Conservation (phyloP, 2,888 invertebrate species). For the Drosophila rellima region DNA sequence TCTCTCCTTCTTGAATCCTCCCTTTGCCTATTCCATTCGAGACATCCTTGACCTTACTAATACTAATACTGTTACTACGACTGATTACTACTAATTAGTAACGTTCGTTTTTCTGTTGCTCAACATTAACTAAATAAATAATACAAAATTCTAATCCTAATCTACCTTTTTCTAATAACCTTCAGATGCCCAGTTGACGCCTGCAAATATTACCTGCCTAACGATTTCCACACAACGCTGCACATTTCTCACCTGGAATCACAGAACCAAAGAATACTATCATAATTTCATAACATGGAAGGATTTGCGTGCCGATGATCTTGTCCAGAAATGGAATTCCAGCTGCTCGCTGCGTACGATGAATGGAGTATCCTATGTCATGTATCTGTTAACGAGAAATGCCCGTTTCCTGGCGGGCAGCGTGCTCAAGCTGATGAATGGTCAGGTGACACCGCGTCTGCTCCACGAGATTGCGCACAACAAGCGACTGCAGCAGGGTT, state of each 20-base stretch:
- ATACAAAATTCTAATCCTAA: conserved; percentile 9
- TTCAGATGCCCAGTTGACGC: conserved; percentile 89
- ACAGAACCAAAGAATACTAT: conserved; percentile 90
- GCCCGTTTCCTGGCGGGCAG: conserved; percentile 94
- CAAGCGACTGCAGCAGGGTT: conserved; percentile 89
- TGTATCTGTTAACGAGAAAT: conserved; percentile 92
- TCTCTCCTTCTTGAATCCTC: too few species aligned
- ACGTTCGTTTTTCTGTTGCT: too few species aligned
- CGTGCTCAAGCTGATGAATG: conserved; percentile 93
- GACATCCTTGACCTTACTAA: too few species aligned
- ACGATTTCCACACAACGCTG: conserved; percentile 93
- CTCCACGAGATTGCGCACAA: conserved; percentile 92
- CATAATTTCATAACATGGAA: conserved; percentile 97
- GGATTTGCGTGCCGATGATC: conserved; percentile 91
- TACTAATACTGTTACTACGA: too few species aligned
- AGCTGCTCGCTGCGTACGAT: conserved; percentile 90
- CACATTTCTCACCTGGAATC: conserved; percentile 94
- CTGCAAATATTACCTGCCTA: conserved; percentile 90
- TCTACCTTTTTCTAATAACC: neutral
- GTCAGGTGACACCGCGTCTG: conserved; percentile 92
- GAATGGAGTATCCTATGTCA: conserved; percentile 86
- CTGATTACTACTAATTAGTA: too few species aligned
- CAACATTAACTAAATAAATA: too few species aligned
- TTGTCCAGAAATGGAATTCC: conserved; percentile 92
- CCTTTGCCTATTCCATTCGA: too few species aligned